These are phyloP conservation scores for Taenioides sp. DNA, from an alignment of 2,797 vertebrate genomes.

Conservation along the genomic window DNA sequence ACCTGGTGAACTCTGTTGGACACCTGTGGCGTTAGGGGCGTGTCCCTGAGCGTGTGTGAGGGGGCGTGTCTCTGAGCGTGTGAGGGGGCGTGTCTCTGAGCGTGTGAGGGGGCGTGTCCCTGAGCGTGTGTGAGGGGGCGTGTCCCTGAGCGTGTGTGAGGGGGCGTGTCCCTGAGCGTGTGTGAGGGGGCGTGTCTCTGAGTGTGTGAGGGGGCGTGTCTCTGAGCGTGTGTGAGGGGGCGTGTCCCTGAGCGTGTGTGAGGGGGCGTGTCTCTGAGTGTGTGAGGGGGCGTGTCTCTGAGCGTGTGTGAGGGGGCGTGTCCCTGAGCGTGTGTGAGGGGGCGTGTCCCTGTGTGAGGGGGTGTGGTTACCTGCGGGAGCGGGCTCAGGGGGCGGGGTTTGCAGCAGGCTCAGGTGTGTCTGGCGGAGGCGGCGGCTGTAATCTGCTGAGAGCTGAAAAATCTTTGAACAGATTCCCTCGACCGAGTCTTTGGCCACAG, in stretches of 20 bases:
- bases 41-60: too few relatives aligned
- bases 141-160: too few relatives aligned
- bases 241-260: slow-evolving; percentile 16
- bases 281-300: background rate
- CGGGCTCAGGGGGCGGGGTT: slow-evolving; percentile 76
- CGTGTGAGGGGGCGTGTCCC: too few relatives aligned
- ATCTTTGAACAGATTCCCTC: slow-evolving; percentile 99
- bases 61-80: too few relatives aligned
- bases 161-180: too few relatives aligned
- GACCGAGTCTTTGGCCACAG: slow-evolving; percentile 95
- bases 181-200: too few relatives aligned
- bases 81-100: background rate
- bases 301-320: slow-evolving; percentile 20
- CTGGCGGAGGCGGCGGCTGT: slow-evolving; percentile 89
- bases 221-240: too few relatives aligned
- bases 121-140: too few relatives aligned
- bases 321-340: too few relatives aligned
- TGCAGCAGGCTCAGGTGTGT: slow-evolving; percentile 89
- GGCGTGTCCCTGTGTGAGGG: slow-evolving; percentile 26
- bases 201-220: too few relatives aligned
- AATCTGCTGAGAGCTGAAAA: slow-evolving; percentile 94
- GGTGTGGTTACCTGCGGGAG: background rate
- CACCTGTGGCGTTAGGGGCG: too few relatives aligned
- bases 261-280: slow-evolving; percentile 31
- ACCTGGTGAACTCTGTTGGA: too few relatives aligned